Evolutionary conservation across 2,888 invertebrate species (phyloP).

Genomic region (Sarcophaga subvicina): DNA sequence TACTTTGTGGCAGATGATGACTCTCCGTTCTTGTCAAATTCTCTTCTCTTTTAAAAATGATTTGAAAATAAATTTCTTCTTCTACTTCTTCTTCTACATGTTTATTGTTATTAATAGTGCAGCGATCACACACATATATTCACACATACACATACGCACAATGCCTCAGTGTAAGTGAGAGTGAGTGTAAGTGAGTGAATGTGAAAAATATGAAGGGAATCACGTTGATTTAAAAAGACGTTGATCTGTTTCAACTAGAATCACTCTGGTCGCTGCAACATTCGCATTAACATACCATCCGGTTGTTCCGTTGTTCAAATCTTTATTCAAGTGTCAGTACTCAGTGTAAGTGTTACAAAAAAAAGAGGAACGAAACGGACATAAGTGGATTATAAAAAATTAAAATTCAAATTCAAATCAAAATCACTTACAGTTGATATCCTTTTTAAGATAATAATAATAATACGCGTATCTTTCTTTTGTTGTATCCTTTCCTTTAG

Average conservation of each 20-base stretch:
- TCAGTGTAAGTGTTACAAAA: constrained; percentile 60
- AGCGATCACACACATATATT: not conserved
- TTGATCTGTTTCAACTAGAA: constrained; percentile 73
- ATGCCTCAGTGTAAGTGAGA: constrained; percentile 28
- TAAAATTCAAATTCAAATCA: constrained; percentile 5
- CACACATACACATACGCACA: not conserved
- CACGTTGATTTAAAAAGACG: constrained; percentile 74
- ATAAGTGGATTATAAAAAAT: constrained; percentile 20
- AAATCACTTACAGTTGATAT: constrained; percentile 8
- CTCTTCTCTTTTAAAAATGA: constrained; percentile 56
- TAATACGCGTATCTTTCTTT: constrained; percentile 11
- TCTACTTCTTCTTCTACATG: not conserved
- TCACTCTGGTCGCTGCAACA: constrained; percentile 81
- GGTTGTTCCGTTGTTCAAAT: constrained; percentile 68
- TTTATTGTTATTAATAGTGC: not conserved
- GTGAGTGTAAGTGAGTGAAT: constrained; percentile 62
- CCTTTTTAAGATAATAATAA: constrained; percentile 15
- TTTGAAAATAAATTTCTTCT: constrained; percentile 53
- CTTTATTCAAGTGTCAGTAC: constrained; percentile 71
- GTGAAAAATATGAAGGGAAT: constrained; percentile 63
- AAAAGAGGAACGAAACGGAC: not conserved
- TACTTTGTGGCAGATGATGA: constrained; percentile 69
- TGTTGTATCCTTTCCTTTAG: constrained; percentile 45
- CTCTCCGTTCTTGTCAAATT: constrained; percentile 50
- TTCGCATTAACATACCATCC: constrained; percentile 77